Conservation (phyloP, 2,888 invertebrate genomes). For the Amphimallon solstitiale region DNA sequence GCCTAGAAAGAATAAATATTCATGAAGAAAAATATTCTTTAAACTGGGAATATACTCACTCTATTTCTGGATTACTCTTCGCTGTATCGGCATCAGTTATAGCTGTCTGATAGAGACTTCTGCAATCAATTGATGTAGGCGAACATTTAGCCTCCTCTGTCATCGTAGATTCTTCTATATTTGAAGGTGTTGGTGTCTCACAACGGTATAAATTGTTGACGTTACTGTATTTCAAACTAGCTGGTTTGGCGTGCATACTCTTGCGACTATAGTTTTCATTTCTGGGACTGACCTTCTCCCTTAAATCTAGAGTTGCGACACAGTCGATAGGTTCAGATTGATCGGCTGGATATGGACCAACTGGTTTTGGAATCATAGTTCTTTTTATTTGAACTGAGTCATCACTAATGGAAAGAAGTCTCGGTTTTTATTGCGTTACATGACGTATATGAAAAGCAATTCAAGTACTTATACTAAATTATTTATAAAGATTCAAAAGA, state of each 20-base stretch:
- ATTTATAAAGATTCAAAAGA: too few species aligned
- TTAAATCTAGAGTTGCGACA: background rate
- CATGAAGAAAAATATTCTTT: background rate
- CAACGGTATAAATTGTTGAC: constrained; percentile 4
- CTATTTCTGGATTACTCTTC: background rate
- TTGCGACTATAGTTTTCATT: background rate
- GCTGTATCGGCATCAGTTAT: constrained; percentile 5
- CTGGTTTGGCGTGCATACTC: background rate
- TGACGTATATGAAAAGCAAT: too few species aligned
- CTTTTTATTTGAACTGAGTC: background rate
- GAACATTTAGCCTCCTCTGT: constrained; percentile 14
- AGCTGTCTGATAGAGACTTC: constrained; percentile 28
- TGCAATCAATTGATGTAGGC: constrained; percentile 13
- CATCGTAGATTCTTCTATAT: constrained; percentile 29
- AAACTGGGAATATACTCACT: background rate
- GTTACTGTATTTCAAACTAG: constrained; percentile 5
- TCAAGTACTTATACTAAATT: too few species aligned
- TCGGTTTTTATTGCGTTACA: too few species aligned
- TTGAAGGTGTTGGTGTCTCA: constrained; percentile 17
- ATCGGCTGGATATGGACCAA: constrained; percentile 5
- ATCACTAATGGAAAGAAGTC: background rate
- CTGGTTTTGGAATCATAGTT: constrained; percentile 17
- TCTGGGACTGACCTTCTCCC: background rate
- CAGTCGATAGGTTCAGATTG: constrained; percentile 22
- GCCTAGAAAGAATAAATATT: background rate